A percentile compares a stretch with the other conserved stretches of the same genome.
Conservation (phyloP, 2,888 invertebrate species). For the Acronicta aceris region DNA sequence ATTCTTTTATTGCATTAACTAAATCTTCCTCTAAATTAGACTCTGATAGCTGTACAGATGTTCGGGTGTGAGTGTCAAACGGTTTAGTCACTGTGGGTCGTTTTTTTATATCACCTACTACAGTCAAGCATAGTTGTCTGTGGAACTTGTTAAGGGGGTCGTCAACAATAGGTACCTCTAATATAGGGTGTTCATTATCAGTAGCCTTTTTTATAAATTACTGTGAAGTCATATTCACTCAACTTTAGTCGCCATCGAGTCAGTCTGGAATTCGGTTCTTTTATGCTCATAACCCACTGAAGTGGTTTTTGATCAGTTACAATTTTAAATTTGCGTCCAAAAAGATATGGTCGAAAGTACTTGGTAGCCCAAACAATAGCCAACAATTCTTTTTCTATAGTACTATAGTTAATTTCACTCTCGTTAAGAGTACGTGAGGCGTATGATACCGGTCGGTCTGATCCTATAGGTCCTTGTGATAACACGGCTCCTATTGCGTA, state of each 20-base stretch:
- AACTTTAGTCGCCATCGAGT: background rate
- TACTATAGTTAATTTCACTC: background rate
- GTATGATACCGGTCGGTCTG: background rate
- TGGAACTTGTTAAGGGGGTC: background rate
- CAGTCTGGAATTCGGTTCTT: background rate
- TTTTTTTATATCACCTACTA: background rate
- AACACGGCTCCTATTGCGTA: background rate
- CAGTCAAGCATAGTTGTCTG: background rate
- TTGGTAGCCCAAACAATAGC: too few relatives aligned
- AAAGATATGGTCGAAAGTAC: conserved; percentile 4
- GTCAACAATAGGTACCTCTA: background rate
- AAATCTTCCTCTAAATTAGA: background rate
- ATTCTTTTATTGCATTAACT: background rate
- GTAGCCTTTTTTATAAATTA: background rate
- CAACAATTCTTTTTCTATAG: too few relatives aligned
- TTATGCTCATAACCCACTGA: background rate
- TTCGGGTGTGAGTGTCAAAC: background rate
- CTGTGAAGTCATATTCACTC: background rate
- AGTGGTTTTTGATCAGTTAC: background rate
- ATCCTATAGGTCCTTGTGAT: background rate
- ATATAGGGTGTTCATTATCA: too few relatives aligned
- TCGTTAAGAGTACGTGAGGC: background rate
- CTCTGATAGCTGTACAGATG: background rate
- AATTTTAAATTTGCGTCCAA: too few relatives aligned
- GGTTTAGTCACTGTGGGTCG: background rate